These are phyloP conservation scores for Haliclystus octoradiatus DNA, from an alignment of 30 jellyfish, hydroid and myxozoan genomes.

Conservation along the genomic window DNA sequence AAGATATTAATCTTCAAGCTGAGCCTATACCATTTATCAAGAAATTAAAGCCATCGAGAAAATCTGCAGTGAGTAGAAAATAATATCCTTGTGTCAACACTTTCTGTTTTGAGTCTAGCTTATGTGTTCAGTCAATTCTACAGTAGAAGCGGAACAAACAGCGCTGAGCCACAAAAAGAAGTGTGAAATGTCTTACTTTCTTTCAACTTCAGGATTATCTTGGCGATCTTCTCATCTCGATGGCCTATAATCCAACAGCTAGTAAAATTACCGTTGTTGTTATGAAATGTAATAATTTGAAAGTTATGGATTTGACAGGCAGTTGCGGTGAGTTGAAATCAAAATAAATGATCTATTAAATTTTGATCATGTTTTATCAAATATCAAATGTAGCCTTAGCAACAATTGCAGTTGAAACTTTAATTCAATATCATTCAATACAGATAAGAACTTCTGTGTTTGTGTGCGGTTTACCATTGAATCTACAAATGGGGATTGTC, in stretches of 20 bases:
- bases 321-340: conserved; percentile 83
- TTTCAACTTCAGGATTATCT: conserved; percentile 40
- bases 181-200: too few species aligned
- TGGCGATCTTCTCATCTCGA: conserved; percentile 65
- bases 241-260: conserved; percentile 70
- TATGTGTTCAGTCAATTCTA: background rate
- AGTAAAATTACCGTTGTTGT: conserved; percentile 45
- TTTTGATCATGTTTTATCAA: too few species aligned
- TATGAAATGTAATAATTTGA: conserved; percentile 62
- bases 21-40: conserved; percentile 73
- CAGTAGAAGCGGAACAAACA: background rate
- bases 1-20: conserved; percentile 48
- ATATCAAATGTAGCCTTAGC: too few species aligned
- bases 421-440: too few species aligned
- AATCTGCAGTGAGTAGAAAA: conserved; percentile 72
- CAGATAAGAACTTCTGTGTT: too few species aligned
- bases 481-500: too few species aligned
- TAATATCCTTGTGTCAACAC: too few species aligned
- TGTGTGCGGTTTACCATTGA: too few species aligned
- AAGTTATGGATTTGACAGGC: conserved; percentile 80
- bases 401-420: too few species aligned
- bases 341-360: too few species aligned
- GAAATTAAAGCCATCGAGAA: conserved; percentile 56
- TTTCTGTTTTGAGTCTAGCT: too few species aligned
- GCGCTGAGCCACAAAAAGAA: background rate